Base-by-base conservation (phyloP, 2,113 vertebrate species). In the Herpailurus yagouaroundi region DNA sequence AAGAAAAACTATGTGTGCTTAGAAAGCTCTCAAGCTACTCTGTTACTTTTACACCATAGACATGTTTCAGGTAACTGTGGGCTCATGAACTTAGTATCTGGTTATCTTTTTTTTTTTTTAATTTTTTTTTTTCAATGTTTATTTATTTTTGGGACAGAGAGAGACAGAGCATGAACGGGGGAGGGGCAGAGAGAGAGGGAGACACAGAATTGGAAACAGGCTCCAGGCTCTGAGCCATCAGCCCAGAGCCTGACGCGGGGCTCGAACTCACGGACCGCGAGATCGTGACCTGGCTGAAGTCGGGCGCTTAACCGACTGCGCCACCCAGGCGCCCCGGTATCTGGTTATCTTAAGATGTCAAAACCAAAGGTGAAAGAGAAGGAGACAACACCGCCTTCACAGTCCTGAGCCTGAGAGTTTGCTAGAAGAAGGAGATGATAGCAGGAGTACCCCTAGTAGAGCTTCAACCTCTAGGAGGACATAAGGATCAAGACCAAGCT, bases 41-140 rank as follows among this genome's bases (percentile, higher is more conserved):
- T 36, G 19, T 92, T 80, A 77, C 19, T 88, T 80, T 81, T 76
- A 73, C 21, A n/a, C n/a, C 52, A 88, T 1, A 82, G 52, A 74
- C 8, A n/a, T 82, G 31, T 55, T 92, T 82, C 76, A 41, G 57
- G 50, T 55, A 89, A 91, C 21, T 77, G 41, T 31, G 84, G 57
- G 63, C 23, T 85, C 86, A 63, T 63, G 50, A 93, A 93, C 83
- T 84, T 96, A 96, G 2, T 76, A 96, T 33, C 14, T 77, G 85
- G 33, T 77, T 91, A 91, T 27, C 5, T 27, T 23, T n/a, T n/a
- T n/a, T n/a, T n/a, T n/a, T n/a, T n/a, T n/a, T n/a, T n/a, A n/a
- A n/a, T n/a, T n/a, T n/a, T n/a, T n/a, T n/a, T n/a, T n/a, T n/a
- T n/a, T n/a, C n/a, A n/a, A n/a, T n/a, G n/a, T n/a, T n/a, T n/a